phyloP scores from a whole-genome alignment of 2,797 vertebrate species.

The Pampus argenteus region DNA sequence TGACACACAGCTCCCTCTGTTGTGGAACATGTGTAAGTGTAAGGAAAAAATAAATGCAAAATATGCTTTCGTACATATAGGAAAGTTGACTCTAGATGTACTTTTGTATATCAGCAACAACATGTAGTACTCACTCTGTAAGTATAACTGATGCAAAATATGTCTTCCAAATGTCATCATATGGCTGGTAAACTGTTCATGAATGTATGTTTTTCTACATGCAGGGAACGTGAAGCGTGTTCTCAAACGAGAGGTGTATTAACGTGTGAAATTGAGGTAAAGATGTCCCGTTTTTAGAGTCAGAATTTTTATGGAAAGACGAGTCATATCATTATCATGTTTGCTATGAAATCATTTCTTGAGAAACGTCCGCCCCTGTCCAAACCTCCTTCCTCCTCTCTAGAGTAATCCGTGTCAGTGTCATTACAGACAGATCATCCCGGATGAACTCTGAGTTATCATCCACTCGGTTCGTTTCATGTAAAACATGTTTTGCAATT shows the following conservation, averaged over 20 bases:
- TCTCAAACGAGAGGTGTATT: too few species aligned
- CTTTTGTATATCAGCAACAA: background rate
- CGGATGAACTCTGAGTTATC: too few species aligned
- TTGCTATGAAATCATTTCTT: constrained; percentile 27
- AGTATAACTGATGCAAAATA: background rate
- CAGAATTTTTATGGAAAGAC: background rate
- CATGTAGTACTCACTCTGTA: background rate
- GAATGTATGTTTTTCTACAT: too few species aligned
- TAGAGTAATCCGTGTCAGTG: background rate
- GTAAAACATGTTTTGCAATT: background rate
- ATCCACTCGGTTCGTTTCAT: fast-evolving
- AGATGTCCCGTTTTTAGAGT: background rate
- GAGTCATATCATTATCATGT: background rate
- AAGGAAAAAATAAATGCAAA: constrained; percentile 12
- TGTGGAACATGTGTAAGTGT: constrained; percentile 21
- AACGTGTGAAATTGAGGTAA: background rate
- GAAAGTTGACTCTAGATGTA: background rate
- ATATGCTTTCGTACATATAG: background rate
- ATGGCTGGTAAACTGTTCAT: background rate
- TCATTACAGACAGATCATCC: constrained; percentile 1
- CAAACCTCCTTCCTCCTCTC: constrained; percentile 19
- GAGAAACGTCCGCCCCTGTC: background rate
- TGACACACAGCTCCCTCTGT: constrained; percentile 62
- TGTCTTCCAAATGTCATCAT: background rate
- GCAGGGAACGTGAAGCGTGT: too few species aligned